Evolutionary conservation across 2,113 vertebrate species (phyloP).

Genomic region (Notothenia coriiceps): DNA sequence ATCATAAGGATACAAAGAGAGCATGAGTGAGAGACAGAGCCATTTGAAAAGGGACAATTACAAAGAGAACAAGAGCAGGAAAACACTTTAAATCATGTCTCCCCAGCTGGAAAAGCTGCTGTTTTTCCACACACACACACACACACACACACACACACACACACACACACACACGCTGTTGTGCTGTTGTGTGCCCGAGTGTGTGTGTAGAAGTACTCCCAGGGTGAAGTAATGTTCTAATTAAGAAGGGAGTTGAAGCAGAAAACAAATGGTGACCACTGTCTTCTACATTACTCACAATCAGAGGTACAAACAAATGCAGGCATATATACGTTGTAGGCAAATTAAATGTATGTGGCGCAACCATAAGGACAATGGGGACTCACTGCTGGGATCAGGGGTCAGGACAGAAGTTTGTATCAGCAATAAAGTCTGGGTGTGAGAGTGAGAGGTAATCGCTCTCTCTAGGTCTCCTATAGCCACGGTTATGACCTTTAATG

Average conservation of each 20-base stretch:
- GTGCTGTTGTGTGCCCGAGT: no score
- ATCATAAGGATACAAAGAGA: not conserved
- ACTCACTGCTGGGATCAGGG: not conserved
- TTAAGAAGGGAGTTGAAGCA: slow-evolving; percentile 33
- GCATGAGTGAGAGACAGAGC: not conserved
- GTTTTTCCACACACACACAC: slow-evolving; percentile 33
- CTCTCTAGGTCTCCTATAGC: not conserved
- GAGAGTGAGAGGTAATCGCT: not conserved
- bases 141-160: not conserved
- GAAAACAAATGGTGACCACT: slow-evolving; percentile 39
- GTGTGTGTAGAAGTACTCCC: slow-evolving; percentile 46
- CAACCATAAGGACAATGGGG: not conserved
- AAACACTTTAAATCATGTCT: slow-evolving; percentile 12
- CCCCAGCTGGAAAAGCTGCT: slow-evolving; percentile 8
- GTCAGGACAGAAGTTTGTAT: slow-evolving; percentile 18
- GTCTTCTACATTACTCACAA: slow-evolving; percentile 15
- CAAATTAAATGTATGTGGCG: slow-evolving; percentile 5
- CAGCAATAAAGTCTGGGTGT: slow-evolving; percentile 14
- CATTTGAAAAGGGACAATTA: slow-evolving; percentile 15
- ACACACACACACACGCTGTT: slow-evolving; percentile 15
- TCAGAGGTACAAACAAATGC: not conserved
- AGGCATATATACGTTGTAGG: not conserved
- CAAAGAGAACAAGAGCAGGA: not conserved
- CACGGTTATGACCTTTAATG: not conserved
- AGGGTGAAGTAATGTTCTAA: slow-evolving; percentile 37